phyloP scores from a whole-genome alignment of 2,797 vertebrate genomes.

The Muscicapa striata region DNA sequence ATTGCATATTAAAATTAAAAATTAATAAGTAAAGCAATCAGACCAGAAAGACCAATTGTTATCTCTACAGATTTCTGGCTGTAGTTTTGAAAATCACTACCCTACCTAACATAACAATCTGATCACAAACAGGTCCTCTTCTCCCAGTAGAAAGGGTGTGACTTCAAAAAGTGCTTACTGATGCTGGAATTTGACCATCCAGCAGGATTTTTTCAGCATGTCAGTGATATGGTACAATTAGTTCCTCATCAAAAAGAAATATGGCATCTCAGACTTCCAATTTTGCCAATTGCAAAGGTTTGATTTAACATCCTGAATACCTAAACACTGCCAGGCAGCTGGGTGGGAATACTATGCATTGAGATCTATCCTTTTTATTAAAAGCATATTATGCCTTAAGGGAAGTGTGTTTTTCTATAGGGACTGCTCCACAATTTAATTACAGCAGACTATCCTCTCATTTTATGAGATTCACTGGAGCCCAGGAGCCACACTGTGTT shows the following conservation, averaged over 20 bases:
- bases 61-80: background rate
- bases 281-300: constrained; percentile 27
- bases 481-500: constrained; percentile 40
- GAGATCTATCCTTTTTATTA: constrained; percentile 62
- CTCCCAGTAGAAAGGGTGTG: background rate
- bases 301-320: constrained; percentile 50
- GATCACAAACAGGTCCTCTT: background rate
- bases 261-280: background rate
- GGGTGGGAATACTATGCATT: background rate
- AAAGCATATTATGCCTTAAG: constrained; percentile 63
- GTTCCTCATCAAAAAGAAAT: constrained; percentile 55
- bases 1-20: background rate
- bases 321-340: background rate
- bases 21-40: background rate
- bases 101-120: background rate
- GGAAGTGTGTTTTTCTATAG: constrained; percentile 28
- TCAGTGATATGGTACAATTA: constrained; percentile 36
- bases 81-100: background rate
- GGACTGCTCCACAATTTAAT: constrained; percentile 58
- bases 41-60: background rate
- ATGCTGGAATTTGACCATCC: constrained; percentile 35
- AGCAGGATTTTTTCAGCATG: background rate
- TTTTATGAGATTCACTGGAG: constrained; percentile 52
- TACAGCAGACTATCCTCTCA: constrained; percentile 44
- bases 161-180: constrained; percentile 26